Evolutionary conservation across 2,797 vertebrate genomes (phyloP).

Genomic region (Rachycentron canadum): DNA sequence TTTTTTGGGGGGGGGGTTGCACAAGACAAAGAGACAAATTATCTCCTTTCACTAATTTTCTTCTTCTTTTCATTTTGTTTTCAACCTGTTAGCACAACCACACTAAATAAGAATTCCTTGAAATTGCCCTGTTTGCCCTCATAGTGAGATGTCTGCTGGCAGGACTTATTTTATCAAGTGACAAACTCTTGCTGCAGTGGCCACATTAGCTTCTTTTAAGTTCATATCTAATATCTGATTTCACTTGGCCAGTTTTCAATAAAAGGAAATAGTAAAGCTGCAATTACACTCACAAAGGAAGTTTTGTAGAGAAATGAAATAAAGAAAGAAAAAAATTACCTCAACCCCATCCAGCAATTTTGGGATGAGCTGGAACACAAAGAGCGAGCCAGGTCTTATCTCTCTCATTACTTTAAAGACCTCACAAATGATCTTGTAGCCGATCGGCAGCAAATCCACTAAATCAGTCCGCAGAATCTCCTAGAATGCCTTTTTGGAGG

Average conservation of each 20-base stretch:
- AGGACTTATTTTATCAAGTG: neutral
- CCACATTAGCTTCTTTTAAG: neutral
- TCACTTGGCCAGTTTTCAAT: neutral
- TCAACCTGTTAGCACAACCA: neutral
- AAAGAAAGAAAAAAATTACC: too few species aligned
- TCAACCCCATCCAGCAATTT: too few species aligned
- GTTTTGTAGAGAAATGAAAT: too few species aligned
- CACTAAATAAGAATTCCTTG: neutral
- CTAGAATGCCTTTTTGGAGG: too few species aligned
- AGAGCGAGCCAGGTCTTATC: too few species aligned
- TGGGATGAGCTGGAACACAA: too few species aligned
- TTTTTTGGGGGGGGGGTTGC: neutral
- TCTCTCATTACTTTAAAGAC: too few species aligned
- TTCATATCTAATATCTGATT: neutral
- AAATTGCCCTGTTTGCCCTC: neutral
- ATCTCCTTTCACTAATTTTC: neutral
- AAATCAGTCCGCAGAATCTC: too few species aligned
- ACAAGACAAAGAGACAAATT: neutral
- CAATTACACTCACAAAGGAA: neutral
- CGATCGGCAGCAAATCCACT: too few species aligned
- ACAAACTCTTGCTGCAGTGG: neutral
- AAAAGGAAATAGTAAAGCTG: neutral
- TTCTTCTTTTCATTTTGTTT: neutral
- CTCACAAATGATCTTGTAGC: too few species aligned
- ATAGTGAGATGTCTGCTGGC: neutral